Evolutionary conservation across 2,888 invertebrate species (phyloP).

Genomic region (Phortica magna): DNA sequence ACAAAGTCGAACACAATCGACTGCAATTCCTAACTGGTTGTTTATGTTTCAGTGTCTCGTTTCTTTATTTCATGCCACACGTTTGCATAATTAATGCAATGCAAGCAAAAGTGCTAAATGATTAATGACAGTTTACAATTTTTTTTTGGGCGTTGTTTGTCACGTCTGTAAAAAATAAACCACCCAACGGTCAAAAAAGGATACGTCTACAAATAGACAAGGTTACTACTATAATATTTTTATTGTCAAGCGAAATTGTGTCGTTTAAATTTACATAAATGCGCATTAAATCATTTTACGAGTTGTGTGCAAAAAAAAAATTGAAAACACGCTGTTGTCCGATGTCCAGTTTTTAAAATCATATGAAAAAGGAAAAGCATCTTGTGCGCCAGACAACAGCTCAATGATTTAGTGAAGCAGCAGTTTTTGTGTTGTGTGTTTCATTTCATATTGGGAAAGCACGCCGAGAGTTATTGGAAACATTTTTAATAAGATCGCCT

Average conservation of each 20-base stretch:
- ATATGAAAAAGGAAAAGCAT: neutral
- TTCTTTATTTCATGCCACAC: neutral
- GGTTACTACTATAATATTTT: neutral
- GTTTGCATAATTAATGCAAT: conserved; percentile 19
- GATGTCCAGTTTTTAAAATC: conserved; percentile 1
- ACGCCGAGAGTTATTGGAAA: neutral
- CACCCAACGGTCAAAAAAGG: conserved; percentile 12
- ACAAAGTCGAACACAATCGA: too few relatives aligned
- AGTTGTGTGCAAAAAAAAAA: neutral
- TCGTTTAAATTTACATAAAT: conserved; percentile 5
- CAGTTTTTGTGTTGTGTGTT: neutral
- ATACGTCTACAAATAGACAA: neutral
- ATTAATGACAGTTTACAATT: conserved; percentile 6
- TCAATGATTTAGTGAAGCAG: neutral
- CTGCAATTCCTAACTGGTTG: too few relatives aligned
- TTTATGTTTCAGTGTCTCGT: neutral
- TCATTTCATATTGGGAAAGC: neutral
- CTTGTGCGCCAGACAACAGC: neutral
- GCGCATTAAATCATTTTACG: neutral
- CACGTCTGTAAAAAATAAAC: neutral
- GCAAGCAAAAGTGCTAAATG: conserved; percentile 19
- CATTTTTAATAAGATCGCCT: neutral
- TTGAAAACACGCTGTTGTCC: neutral
- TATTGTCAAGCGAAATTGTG: neutral
- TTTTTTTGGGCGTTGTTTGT: neutral